These are phyloP conservation scores for Oedothorax gibbosus DNA, from an alignment of 1,140 invertebrate genomes.

Conservation along the genomic window DNA sequence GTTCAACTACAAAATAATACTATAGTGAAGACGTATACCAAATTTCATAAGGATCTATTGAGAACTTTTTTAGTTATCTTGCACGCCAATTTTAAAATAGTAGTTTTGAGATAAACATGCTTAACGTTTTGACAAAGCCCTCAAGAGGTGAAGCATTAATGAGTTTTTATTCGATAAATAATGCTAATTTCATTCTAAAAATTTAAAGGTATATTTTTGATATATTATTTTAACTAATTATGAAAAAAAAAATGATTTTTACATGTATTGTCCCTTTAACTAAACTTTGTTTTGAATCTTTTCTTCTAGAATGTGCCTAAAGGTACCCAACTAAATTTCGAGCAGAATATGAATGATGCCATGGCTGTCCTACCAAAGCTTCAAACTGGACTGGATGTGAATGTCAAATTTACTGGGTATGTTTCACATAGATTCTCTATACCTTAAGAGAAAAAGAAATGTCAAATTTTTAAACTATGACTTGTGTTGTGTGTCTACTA, in stretches of 20 bases:
- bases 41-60: no score
- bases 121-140: no score
- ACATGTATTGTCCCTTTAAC: constrained; percentile 6
- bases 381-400: constrained; percentile 75
- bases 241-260: no score
- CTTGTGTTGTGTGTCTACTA: no score
- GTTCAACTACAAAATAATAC: no score
- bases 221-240: neutral
- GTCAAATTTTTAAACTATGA: no score
- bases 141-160: no score
- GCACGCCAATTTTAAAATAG: no score
- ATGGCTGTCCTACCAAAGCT: constrained; percentile 74
- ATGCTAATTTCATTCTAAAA: neutral
- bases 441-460: neutral
- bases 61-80: no score
- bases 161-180: no score
- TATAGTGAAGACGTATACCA: no score
- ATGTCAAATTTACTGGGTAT: constrained; percentile 75
- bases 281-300: constrained; percentile 41
- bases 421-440: neutral
- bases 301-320: constrained; percentile 67
- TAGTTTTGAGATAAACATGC: no score
- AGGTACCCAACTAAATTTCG: constrained; percentile 71
- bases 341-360: constrained; percentile 76
- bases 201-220: neutral